Evolutionary conservation across 1,140 invertebrate species (phyloP), one percentile per base, ranked within the genome.

Genomic region (Nephila pilipes): DNA sequence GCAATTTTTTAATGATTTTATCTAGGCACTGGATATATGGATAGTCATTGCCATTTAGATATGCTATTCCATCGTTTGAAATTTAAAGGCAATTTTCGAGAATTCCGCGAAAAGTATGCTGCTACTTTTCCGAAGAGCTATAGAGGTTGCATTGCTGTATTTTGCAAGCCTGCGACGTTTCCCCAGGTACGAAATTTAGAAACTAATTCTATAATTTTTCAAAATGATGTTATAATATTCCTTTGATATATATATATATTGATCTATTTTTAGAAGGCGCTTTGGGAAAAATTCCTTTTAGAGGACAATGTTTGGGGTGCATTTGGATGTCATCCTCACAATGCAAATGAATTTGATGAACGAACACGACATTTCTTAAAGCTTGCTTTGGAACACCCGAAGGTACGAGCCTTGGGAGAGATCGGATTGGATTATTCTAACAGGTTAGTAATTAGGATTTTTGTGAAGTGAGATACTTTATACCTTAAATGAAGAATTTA

Each of bases 341-440:
- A 94, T 94, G 95, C 95, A 14, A 93, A 94, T 80, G 93, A 95
- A 16, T 96, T 95, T 88, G 94, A 93, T 20, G 87, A 94, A 8
- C 80, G 93, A n/a, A 93, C 94, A 63, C 95, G 95, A 87, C 36
- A n/a, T 14, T 32, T 93, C 32, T 94, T 96, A 36, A 93, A 90
- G 10, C 75, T 94, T 16, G 95, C 95, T 81, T 85, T 96, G 1
- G 85, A 94, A 46, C 95, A 96, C 93, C 54, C 75, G 0, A 99
- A 98, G 96, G 97, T 99, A 22, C 97, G 99, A 6, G 98, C 98
- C 25, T 96, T 99, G 58, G 99, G 99, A 16, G 99, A 99, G 96
- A 98, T 97, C 96, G 99, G 99, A 10, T 96, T 99, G 60, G 98
- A 99, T 96, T 99, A 99, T 96, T 98, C 99, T 94, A 96, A 98